Percentiles rank a stretch among this genome's conserved stretches.
Evolutionary conservation across 2,797 vertebrate genomes (phyloP).

Genomic region (Coendou prehensilis): DNA sequence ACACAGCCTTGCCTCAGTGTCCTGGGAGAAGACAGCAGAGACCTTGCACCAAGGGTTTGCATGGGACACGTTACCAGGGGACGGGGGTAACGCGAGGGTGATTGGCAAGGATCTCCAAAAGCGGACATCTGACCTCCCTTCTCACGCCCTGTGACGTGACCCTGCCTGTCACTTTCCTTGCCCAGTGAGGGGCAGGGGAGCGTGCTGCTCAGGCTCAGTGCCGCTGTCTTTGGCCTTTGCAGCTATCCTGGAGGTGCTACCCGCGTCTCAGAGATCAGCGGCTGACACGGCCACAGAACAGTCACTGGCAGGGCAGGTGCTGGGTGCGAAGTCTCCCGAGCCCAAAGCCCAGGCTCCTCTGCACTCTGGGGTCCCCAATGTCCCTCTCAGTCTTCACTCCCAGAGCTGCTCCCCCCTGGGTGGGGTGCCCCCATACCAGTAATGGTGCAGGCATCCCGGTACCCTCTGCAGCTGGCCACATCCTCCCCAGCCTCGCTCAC

Average conservation of each 20-base stretch:
- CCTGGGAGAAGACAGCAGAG: background rate
- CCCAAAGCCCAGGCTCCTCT: background rate
- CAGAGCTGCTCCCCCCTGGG: background rate
- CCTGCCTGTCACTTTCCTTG: background rate
- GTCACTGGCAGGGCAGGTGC: background rate
- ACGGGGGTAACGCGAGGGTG: background rate
- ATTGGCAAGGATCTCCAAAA: background rate
- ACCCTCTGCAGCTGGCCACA: conserved; percentile 88
- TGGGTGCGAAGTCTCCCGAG: background rate
- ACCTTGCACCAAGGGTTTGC: background rate
- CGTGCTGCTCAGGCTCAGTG: too few relatives aligned
- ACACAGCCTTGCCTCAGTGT: background rate
- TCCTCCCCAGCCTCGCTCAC: conserved; percentile 92
- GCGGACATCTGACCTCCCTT: background rate
- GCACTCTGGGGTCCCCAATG: accelerated
- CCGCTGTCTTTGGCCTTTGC: background rate
- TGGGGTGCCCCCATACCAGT: conserved; percentile 91
- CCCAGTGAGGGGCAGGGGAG: background rate
- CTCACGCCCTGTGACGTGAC: too few relatives aligned
- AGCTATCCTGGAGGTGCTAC: background rate
- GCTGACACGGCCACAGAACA: background rate
- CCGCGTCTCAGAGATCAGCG: background rate
- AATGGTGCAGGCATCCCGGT: conserved; percentile 98
- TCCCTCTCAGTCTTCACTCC: background rate
- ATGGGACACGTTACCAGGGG: background rate